phyloP scores from a whole-genome alignment of 1,140 invertebrate genomes.

The Stenopsyche tienmushanensis region DNA sequence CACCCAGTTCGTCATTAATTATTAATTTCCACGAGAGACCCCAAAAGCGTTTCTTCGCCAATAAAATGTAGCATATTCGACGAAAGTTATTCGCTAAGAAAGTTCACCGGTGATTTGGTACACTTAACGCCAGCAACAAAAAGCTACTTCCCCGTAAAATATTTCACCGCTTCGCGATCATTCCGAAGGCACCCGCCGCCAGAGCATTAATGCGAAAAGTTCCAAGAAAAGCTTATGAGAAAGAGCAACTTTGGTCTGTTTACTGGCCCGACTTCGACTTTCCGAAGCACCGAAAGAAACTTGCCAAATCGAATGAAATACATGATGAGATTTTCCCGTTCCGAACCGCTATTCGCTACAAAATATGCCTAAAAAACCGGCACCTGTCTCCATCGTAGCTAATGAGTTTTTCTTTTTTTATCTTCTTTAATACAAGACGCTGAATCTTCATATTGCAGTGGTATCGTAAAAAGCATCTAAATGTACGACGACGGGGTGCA shows the following conservation, averaged over 20 bases:
- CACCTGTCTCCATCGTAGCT: too few species aligned
- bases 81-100: background rate
- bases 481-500: too few species aligned
- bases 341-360: too few species aligned
- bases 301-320: background rate
- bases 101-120: constrained; percentile 11
- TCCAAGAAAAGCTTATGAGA: constrained; percentile 14
- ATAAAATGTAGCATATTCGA: background rate
- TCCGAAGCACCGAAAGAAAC: background rate
- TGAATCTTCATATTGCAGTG: too few species aligned
- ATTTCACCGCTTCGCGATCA: constrained; percentile 8
- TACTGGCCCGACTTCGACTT: constrained; percentile 11
- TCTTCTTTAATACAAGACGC: too few species aligned
- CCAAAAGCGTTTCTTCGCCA: background rate
- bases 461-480: too few species aligned
- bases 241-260: constrained; percentile 27
- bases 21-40: too few species aligned
- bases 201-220: constrained; percentile 30
- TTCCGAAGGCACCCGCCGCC: constrained; percentile 8
- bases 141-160: constrained; percentile 21
- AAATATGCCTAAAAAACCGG: too few species aligned
- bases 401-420: too few species aligned
- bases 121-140: constrained; percentile 10
- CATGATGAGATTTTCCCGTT: background rate
- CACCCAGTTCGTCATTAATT: too few species aligned